Evolutionary conservation across 1,140 invertebrate species (phyloP).

Genomic region (Pollicipes pollicipes): DNA sequence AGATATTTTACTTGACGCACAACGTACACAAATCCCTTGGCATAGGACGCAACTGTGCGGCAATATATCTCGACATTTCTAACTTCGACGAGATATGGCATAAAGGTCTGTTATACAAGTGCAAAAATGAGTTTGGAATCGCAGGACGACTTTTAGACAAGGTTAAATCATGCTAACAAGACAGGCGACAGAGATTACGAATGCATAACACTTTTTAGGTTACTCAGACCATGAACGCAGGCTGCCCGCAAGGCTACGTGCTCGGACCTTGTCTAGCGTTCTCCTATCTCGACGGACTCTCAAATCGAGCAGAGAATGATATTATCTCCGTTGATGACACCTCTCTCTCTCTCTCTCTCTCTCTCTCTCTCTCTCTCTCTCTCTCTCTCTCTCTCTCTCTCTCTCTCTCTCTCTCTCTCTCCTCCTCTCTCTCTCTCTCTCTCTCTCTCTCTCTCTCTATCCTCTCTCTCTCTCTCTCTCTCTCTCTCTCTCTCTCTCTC

Average conservation of each 20-base stretch:
- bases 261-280: neutral
- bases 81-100: too few relatives aligned
- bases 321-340: too few relatives aligned
- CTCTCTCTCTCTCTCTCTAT: too few relatives aligned
- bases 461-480: too few relatives aligned
- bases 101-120: neutral
- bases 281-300: neutral
- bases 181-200: neutral
- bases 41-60: neutral
- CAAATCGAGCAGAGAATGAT: too few relatives aligned
- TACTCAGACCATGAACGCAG: neutral
- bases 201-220: neutral
- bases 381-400: too few relatives aligned
- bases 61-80: conserved; percentile 8
- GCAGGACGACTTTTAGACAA: neutral
- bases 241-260: neutral
- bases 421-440: too few relatives aligned
- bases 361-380: too few relatives aligned
- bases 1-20: neutral
- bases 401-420: too few relatives aligned
- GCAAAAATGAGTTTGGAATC: neutral
- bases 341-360: too few relatives aligned
- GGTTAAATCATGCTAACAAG: neutral
- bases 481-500: too few relatives aligned
- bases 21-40: conserved; percentile 7